Percentiles rank a stretch among this genome's conserved stretches.
These are phyloP conservation scores for Psittacula echo DNA, from an alignment of 2,797 vertebrate species.

Conservation along the genomic window DNA sequence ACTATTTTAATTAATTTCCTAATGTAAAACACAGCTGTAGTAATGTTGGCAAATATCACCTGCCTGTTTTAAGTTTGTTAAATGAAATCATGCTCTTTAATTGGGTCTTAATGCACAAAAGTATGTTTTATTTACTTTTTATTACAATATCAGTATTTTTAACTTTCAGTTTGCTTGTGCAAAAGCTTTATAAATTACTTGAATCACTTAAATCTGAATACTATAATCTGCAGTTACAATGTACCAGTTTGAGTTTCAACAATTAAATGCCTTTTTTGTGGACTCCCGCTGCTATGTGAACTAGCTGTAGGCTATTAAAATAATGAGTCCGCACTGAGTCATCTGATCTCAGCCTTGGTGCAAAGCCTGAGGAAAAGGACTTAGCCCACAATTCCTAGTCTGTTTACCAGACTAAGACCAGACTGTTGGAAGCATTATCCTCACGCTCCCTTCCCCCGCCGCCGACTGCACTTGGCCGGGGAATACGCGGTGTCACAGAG, in stretches of 20 bases:
- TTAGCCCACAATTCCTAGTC: slow-evolving; percentile 79
- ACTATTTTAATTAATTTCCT: slow-evolving; percentile 83
- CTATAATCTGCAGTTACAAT: slow-evolving; percentile 75
- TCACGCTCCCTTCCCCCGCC: slow-evolving; percentile 69
- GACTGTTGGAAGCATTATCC: slow-evolving; percentile 64
- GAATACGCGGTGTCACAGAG: slow-evolving; percentile 72
- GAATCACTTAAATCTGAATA: slow-evolving; percentile 75
- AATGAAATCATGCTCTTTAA: slow-evolving; percentile 80
- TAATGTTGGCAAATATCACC: slow-evolving; percentile 78
- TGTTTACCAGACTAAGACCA: slow-evolving; percentile 80
- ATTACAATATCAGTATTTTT: slow-evolving; percentile 79
- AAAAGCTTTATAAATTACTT: slow-evolving; percentile 79
- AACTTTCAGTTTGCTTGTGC: slow-evolving; percentile 74
- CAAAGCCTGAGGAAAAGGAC: slow-evolving; percentile 76
- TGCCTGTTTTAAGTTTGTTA: slow-evolving; percentile 74
- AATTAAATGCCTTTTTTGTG: slow-evolving; percentile 80
- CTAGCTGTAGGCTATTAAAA: slow-evolving; percentile 83
- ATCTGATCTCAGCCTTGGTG: slow-evolving; percentile 80
- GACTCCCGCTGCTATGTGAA: slow-evolving; percentile 81
- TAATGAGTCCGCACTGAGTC: slow-evolving; percentile 82
- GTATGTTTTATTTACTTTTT: slow-evolving; percentile 80
- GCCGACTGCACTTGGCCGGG: neutral
- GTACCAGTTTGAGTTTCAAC: slow-evolving; percentile 77
- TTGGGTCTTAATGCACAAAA: slow-evolving; percentile 78
- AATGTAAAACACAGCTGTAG: slow-evolving; percentile 81